phyloP scores from a whole-genome alignment of 2,888 invertebrate species.

The Halictus quadricinctus region DNA sequence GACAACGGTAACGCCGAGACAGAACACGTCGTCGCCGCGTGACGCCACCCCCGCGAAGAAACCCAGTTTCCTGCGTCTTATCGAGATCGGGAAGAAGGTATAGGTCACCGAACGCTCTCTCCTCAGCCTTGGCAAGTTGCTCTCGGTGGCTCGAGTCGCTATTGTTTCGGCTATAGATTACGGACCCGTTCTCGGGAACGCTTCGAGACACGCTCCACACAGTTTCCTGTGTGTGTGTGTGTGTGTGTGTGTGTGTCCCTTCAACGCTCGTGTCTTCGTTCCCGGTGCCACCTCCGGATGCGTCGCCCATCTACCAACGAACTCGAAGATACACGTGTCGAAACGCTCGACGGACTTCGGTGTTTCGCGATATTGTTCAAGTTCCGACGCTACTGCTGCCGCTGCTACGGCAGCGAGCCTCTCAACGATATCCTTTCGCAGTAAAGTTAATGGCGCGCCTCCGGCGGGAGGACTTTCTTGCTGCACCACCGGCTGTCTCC shows the following conservation, averaged over 20 bases:
- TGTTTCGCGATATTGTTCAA: constrained; percentile 45
- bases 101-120: constrained; percentile 22
- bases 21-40: constrained; percentile 1
- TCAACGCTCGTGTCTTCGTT: not conserved
- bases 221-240: constrained; percentile 3
- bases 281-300: not conserved
- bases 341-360: constrained; percentile 12
- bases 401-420: constrained; percentile 29
- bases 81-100: constrained; percentile 29
- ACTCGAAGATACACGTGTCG: constrained; percentile 49
- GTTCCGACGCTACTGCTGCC: constrained; percentile 16
- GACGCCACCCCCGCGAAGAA: not conserved
- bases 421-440: constrained; percentile 41
- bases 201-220: not conserved
- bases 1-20: not conserved
- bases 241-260: not conserved
- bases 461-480: constrained; percentile 40
- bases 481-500: not conserved
- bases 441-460: constrained; percentile 44
- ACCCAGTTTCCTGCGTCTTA: constrained; percentile 22
- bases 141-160: constrained; percentile 16
- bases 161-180: constrained; percentile 47
- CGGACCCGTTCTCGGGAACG: constrained; percentile 8
- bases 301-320: constrained; percentile 22
- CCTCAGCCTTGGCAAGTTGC: constrained; percentile 43